Base-by-base conservation (phyloP, 2,113 vertebrate species). In the Telmatochromis brichardi region DNA sequence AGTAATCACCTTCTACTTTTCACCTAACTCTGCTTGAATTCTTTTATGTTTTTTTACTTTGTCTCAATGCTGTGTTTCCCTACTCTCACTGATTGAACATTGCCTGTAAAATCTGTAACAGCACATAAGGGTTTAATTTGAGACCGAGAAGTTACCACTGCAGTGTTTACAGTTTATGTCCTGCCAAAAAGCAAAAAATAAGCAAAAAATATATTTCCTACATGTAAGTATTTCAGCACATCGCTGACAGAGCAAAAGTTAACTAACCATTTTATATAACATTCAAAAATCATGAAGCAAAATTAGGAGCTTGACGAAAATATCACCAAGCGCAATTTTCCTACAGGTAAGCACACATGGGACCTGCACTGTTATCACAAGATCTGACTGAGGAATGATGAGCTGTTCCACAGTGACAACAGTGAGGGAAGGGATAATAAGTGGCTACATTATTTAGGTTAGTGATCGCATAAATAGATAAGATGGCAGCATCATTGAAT, bases 361-460 rank as follows among this genome's bases (percentile, higher is more conserved):
- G 82, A 86, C 31, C 37, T 86, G 68, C 4, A 40, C 40, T 50
- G 21, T 63, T 53, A 79, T 90, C 82, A 55, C 51, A 73, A 35
- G 3, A 57, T 71, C 45, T 85, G 81, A 40, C 21, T 86, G 80
- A 11, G 40, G 12, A 73, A 47, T 47, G 68, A 73, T 73, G 21
- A 73, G 40, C 68, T 73, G 21, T 47, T 73, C 37, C n/a, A 23
- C 65, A 73, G 40, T 85, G 53, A 88, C 54, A 81, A 85, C 55
- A 79, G n/a, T 40, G 26, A 81, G 37, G 82, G 50, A 85, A 54
- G 31, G 19, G 33, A 92, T 80, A 84, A 78, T 84, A 86, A 87
- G 42, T 84, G 87, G 73, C 73, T 33, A n/a, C 45, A 78, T 82
- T 81, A 81, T 86, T 84, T 87, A 82, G 80, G 78, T 89, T 85